Conservation (phyloP, 2,888 invertebrate species). For the Calameuta pallipes region DNA sequence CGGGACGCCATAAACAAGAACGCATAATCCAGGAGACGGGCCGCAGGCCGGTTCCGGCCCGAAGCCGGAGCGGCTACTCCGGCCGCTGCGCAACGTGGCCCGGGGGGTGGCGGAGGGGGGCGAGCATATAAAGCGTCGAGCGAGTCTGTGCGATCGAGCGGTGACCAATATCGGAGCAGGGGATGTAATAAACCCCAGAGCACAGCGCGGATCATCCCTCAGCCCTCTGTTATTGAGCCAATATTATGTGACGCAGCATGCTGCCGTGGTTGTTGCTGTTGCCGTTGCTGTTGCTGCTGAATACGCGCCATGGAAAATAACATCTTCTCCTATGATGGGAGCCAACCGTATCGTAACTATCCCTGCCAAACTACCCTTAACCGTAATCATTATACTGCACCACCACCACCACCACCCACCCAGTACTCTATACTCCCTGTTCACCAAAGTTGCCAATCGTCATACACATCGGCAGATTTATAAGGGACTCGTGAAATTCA, state of each 20-base stretch:
- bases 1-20: conserved; percentile 26
- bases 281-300: neutral
- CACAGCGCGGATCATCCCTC: conserved; percentile 28
- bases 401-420: no score
- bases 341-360: no score
- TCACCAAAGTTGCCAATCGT: neutral
- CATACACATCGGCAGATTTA: neutral
- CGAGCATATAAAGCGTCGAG: no score
- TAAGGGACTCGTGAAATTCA: no score
- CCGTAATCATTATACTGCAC: neutral
- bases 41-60: no score
- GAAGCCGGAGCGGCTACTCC: no score
- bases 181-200: conserved; percentile 45
- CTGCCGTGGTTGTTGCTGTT: neutral
- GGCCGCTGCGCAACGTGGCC: no score
- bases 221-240: neutral
- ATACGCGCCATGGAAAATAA: neutral
- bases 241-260: neutral
- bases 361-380: neutral
- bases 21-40: conserved; percentile 13
- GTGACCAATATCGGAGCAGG: conserved; percentile 41
- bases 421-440: neutral
- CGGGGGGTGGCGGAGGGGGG: no score
- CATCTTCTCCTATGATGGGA: neutral
- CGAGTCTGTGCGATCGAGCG: conserved; percentile 35